Conservation (phyloP, 2,113 vertebrate species). For the Clinocottus analis region DNA sequence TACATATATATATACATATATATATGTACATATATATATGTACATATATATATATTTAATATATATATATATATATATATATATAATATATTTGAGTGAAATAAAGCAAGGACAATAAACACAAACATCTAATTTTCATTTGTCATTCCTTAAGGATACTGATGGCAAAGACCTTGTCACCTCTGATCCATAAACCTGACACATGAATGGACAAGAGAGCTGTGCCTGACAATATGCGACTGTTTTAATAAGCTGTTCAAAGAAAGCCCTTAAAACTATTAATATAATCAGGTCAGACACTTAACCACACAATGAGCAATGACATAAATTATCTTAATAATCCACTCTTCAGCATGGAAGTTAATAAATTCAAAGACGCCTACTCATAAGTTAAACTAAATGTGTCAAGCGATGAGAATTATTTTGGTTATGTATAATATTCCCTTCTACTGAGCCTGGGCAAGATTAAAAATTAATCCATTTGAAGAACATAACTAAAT, state of each 20-base stretch:
- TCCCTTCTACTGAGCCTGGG: neutral
- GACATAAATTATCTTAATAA: conserved; percentile 32
- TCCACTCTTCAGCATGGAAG: neutral
- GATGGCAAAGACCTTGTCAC: neutral
- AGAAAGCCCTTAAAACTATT: neutral
- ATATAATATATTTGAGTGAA: neutral
- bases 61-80: no score
- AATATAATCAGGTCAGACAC: conserved; percentile 25
- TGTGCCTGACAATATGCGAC: neutral
- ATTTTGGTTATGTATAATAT: conserved; percentile 16
- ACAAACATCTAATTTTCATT: neutral
- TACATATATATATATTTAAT: no score
- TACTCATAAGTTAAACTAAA: conserved; percentile 10
- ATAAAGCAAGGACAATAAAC: neutral
- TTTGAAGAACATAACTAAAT: conserved; percentile 25
- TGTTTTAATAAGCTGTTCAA: conserved; percentile 3
- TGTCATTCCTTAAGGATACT: neutral
- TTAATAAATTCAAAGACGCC: conserved; percentile 10
- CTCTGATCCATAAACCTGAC: conserved; percentile 9
- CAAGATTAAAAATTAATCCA: conserved; percentile 12
- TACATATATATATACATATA: no score
- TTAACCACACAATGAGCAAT: conserved; percentile 1
- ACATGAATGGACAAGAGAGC: neutral
- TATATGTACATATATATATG: no score
- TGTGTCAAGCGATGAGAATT: conserved; percentile 7